Evolutionary conservation across 2,888 invertebrate species (phyloP).

Genomic region (Hypomecis atomaria): DNA sequence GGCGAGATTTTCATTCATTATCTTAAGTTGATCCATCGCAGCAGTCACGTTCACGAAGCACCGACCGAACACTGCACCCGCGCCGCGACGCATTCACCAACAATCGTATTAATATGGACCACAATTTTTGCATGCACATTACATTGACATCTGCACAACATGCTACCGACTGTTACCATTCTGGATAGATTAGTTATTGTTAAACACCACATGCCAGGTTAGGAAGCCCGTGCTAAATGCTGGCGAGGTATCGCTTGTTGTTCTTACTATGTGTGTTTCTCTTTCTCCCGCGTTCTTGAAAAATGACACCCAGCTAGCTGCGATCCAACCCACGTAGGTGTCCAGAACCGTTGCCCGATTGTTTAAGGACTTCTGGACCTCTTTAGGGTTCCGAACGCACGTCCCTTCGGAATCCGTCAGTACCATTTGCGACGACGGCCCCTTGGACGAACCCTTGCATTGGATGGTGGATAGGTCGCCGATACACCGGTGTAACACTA

Average conservation of each 20-base stretch:
- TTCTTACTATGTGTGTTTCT: slow-evolving; percentile 74
- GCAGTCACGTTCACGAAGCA: slow-evolving; percentile 71
- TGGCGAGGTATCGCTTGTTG: background rate
- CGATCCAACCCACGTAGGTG: slow-evolving; percentile 77
- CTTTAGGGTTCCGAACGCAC: slow-evolving; percentile 67
- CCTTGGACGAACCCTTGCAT: slow-evolving; percentile 68
- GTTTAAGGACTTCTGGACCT: slow-evolving; percentile 67
- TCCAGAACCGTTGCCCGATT: slow-evolving; percentile 75
- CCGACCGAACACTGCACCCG: slow-evolving; percentile 70
- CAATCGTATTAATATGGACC: slow-evolving; percentile 37
- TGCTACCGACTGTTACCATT: background rate
- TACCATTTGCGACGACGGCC: slow-evolving; percentile 37
- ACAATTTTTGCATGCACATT: slow-evolving; percentile 30
- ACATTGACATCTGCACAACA: background rate
- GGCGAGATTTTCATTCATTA: slow-evolving; percentile 39
- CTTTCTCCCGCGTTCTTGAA: slow-evolving; percentile 72
- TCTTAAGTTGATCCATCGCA: slow-evolving; percentile 46
- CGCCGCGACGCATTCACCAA: slow-evolving; percentile 42
- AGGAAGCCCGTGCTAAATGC: slow-evolving; percentile 11
- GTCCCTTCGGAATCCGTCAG: slow-evolving; percentile 52
- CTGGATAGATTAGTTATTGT: slow-evolving; percentile 9
- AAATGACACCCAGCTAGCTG: slow-evolving; percentile 75
- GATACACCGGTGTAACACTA: slow-evolving; percentile 82
- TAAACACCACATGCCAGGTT: slow-evolving; percentile 18
- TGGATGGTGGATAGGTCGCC: slow-evolving; percentile 75